Evolutionary conservation across 2,888 invertebrate genomes (phyloP), one percentile per base, ranked within the genome.

Genomic region (Tipula confusa): DNA sequence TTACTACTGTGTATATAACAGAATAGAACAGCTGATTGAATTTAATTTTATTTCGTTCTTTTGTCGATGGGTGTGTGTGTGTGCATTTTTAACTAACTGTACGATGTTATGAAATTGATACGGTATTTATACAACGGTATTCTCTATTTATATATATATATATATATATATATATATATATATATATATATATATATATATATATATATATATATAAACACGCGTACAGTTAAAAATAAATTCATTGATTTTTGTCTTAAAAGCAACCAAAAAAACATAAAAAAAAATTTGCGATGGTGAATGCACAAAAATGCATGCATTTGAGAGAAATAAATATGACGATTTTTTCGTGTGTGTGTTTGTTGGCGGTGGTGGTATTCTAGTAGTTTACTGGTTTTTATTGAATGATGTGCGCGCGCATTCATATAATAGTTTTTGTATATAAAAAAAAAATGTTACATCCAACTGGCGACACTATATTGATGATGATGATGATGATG

Each of bases 111-210:
- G 64, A 64, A 64, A 64, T 64, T 64, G 64, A 64, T 64, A 64
- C 64, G 64, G 64, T 64, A 64, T 64, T 64, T 64, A 64, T 64
- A 64, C 64, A 64, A 64, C 64, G 64, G 64, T 64, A 64, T 64
- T 64, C 64, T 64, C n/a, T n/a, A n/a, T n/a, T n/a, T n/a, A n/a
- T n/a, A n/a, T n/a, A n/a, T n/a, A n/a, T n/a, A n/a, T n/a, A n/a
- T n/a, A n/a, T n/a, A n/a, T n/a, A n/a, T n/a, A n/a, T n/a, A n/a
- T n/a, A n/a, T n/a, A n/a, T n/a, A n/a, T n/a, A n/a, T n/a, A 18
- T 38, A 13, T 38, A 38, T 38, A 38, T 43, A 64, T 64, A 24
- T 64, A 24, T 3, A 13, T 11, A 11, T 24, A 3, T 11, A 24
- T 24, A 24, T n/a, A n/a, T n/a, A 18, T 38, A 13, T 38, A 38